Evolutionary conservation across 92 coral and sea anemone genomes (phyloP).

Genomic region (Hydrozoanthus gracilis): DNA sequence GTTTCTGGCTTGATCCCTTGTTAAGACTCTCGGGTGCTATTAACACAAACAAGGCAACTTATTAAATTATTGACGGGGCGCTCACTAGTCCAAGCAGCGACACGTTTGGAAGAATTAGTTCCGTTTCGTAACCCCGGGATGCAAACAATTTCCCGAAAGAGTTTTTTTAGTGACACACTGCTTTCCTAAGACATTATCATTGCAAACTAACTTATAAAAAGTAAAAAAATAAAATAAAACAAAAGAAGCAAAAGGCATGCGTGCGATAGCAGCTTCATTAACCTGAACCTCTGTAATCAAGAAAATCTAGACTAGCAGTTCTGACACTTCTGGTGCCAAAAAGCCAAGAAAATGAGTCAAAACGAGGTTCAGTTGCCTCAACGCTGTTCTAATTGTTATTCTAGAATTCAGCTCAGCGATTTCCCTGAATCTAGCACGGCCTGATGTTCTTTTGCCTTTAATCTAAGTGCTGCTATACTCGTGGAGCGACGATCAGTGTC

Average conservation of each 20-base stretch:
- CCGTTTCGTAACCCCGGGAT: slow-evolving; percentile 61
- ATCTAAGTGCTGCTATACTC: slow-evolving; percentile 89
- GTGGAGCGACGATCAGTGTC: slow-evolving; percentile 83
- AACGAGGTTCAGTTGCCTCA: not conserved
- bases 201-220: not conserved
- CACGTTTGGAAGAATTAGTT: slow-evolving; percentile 64
- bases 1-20: slow-evolving; percentile 66
- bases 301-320: not conserved
- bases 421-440: slow-evolving; percentile 52
- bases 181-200: no score
- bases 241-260: not conserved
- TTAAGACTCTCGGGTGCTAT: slow-evolving; percentile 68
- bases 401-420: slow-evolving; percentile 27
- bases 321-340: not conserved
- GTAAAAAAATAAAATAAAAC: not conserved
- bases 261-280: no score
- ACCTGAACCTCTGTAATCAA: not conserved
- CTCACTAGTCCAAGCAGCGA: slow-evolving; percentile 57
- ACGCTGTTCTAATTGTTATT: no score
- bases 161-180: slow-evolving; percentile 24
- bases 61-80: slow-evolving; percentile 89
- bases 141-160: slow-evolving; percentile 47
- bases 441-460: slow-evolving; percentile 88
- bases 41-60: slow-evolving; percentile 84
- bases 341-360: not conserved